phyloP scores from a whole-genome alignment of 53 echinoderm and acorn worm genomes.

The Mesocentrotus franciscanus region DNA sequence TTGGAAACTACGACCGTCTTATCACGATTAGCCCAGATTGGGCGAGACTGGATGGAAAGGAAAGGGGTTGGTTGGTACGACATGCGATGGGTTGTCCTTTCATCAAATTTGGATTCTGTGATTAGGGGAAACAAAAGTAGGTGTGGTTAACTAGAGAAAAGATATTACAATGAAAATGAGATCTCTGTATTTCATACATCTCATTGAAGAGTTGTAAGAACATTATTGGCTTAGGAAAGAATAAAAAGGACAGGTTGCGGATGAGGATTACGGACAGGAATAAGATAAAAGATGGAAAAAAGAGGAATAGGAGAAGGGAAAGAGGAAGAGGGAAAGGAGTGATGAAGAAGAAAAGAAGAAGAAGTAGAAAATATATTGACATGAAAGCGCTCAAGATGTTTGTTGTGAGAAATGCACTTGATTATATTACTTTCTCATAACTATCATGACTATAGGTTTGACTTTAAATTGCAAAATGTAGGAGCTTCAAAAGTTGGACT shows the following conservation, averaged over 20 bases:
- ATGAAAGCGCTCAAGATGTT: neutral
- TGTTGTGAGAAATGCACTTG: too few species aligned
- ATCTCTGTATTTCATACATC: too few species aligned
- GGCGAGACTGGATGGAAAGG: slow-evolving; percentile 61
- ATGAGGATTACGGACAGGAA: neutral
- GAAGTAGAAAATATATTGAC: neutral
- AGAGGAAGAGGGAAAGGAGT: too few species aligned
- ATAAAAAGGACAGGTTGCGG: too few species aligned
- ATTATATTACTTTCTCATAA: too few species aligned
- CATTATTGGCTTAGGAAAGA: too few species aligned
- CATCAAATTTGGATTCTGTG: slow-evolving; percentile 84
- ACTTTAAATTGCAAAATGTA: too few species aligned
- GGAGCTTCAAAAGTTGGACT: neutral
- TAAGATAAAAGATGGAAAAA: neutral
- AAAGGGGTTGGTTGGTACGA: slow-evolving; percentile 91
- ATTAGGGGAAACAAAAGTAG: neutral
- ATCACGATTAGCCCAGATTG: slow-evolving; percentile 85
- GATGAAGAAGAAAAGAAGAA: too few species aligned
- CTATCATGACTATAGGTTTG: too few species aligned
- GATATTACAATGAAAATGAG: neutral
- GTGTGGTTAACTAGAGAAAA: neutral
- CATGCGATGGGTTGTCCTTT: slow-evolving; percentile 85
- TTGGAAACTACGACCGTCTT: slow-evolving; percentile 64
- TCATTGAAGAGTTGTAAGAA: too few species aligned
- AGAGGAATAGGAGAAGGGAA: neutral